Conservation (phyloP, 2,797 vertebrate species). For the Sebastes ruberrimus region DNA sequence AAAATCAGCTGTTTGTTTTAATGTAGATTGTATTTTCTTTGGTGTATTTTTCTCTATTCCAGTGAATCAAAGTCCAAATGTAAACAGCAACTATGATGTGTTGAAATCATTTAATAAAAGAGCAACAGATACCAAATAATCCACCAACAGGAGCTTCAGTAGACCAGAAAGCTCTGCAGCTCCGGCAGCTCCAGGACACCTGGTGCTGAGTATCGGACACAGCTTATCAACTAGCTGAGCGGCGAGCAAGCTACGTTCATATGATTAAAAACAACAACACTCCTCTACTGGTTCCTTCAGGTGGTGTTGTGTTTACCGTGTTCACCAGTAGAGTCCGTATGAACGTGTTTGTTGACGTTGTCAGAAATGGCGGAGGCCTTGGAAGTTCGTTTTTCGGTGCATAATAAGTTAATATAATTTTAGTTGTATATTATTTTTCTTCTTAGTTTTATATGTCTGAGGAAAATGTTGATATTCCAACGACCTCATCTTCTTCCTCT, state of each 20-base stretch:
- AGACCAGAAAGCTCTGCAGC: neutral
- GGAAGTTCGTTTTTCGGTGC: too few relatives aligned
- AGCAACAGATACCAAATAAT: neutral
- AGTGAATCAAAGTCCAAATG: neutral
- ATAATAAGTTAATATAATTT: too few relatives aligned
- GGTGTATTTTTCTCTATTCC: slow-evolving; percentile 1
- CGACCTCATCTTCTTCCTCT: too few relatives aligned
- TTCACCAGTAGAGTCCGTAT: too few relatives aligned
- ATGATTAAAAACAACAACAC: neutral
- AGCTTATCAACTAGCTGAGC: neutral
- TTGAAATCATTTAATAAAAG: neutral
- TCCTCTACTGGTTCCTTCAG: too few relatives aligned
- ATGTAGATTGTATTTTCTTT: slow-evolving; percentile 1
- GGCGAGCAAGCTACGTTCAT: neutral
- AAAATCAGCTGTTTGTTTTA: neutral
- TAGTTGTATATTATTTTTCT: too few relatives aligned
- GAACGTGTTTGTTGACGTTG: too few relatives aligned
- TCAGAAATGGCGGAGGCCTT: too few relatives aligned
- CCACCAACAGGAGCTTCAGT: neutral
- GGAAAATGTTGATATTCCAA: too few relatives aligned
- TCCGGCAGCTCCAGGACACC: neutral
- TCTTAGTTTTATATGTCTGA: too few relatives aligned
- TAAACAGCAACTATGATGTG: neutral
- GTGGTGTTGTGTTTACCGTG: too few relatives aligned
- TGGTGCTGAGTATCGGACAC: neutral